Evolutionary conservation across 2,888 invertebrate genomes (phyloP).

Genomic region (Drosophila kambysellisi): DNA sequence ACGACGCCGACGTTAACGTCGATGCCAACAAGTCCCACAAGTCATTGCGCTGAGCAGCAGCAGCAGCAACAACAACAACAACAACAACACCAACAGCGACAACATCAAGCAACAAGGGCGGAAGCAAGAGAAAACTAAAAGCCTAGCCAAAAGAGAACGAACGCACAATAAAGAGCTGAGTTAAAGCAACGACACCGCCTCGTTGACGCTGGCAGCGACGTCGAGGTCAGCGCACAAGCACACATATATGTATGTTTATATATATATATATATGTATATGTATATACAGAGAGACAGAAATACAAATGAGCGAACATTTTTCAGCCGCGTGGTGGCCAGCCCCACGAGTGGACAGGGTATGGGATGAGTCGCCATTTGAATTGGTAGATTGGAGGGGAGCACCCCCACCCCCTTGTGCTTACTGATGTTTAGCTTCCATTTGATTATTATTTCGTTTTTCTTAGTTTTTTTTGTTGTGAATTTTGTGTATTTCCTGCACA

Average conservation of each 20-base stretch:
- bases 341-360: conserved; percentile 9
- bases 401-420: conserved; percentile 12
- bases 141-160: conserved; percentile 59
- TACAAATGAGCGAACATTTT: conserved; percentile 66
- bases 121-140: conserved; percentile 67
- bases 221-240: conserved; percentile 48
- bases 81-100: conserved; percentile 19
- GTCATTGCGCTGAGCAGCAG: conserved; percentile 63
- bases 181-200: conserved; percentile 29
- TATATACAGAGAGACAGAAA: conserved; percentile 39
- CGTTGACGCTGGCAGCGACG: conserved; percentile 53
- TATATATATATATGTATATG: conserved; percentile 7
- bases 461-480: conserved; percentile 4
- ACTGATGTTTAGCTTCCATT: conserved; percentile 53
- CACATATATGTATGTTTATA: no score
- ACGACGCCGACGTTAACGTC: conserved; percentile 54
- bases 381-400: conserved; percentile 21
- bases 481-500: conserved; percentile 39
- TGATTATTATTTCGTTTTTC: conserved; percentile 48
- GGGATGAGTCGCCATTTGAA: conserved; percentile 35
- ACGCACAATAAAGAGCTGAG: conserved; percentile 56
- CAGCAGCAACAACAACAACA: conserved; percentile 25
- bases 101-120: conserved; percentile 63
- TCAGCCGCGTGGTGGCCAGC: conserved; percentile 52
- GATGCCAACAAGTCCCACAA: conserved; percentile 61